Evolutionary conservation across 92 coral and sea anemone genomes (phyloP), one percentile per base, ranked within the genome.

Genomic region (Actinernus sp.): DNA sequence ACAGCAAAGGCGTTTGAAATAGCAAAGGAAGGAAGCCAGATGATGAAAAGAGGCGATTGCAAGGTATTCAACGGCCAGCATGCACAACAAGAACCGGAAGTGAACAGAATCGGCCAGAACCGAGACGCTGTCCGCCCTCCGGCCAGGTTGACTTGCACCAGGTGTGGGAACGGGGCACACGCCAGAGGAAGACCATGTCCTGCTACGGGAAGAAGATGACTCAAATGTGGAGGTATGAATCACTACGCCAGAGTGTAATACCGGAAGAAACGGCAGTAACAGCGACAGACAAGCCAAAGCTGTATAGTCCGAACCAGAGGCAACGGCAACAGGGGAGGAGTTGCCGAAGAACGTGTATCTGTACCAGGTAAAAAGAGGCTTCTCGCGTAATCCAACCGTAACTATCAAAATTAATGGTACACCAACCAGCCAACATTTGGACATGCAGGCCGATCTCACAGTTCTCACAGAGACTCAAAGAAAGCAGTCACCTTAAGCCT

Each of bases 381-480:
- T 11, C 24, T 73, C 71, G 30, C 20, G 39, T 16, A 73, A 44
- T 21, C 43, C 27, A 2, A 62, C 70, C 14, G 57, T 62, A 6
- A 14, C 41, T 14, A 55, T 57, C 26, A 37, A 59, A 32, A 38
- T 61, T 20, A 73, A 49, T 60, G 80, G 70, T 50, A 73, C 33
- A 31, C 69, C 56, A 20, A 25, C 57, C n/a, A 38, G 29, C 19
- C 63, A 65, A 46, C 76, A 76, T 64, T 31, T 68, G 32, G 85
- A 59, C 71, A 73, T 55, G 31, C 81, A 61, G 36, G 83, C 75
- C 18, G 83, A 76, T 28, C 41, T 65, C 9, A 57, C 68, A 32
- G 63, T 56, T 12, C 38, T 59, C 43, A 60, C 70, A 10, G 52
- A 65, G 24, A 56, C 40, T 13, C 57, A 68, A 29, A 33, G 47